Evolutionary conservation across 2,888 invertebrate species (phyloP).

Genomic region (Tyria jacobaeae): DNA sequence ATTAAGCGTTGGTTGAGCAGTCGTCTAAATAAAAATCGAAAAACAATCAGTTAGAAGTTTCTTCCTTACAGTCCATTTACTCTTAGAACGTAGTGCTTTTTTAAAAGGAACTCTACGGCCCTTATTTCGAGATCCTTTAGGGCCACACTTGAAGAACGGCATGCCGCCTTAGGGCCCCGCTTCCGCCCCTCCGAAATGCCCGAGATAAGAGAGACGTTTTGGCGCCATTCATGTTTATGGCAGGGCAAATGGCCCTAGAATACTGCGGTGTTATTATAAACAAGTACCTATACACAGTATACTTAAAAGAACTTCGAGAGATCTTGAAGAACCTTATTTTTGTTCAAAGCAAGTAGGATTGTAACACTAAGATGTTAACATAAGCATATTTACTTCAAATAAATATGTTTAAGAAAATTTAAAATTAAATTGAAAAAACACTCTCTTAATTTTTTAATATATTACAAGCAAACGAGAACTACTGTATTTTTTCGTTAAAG

Average conservation of each 20-base stretch:
- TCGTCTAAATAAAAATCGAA: constrained; percentile 83
- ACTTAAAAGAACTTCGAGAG: constrained; percentile 56
- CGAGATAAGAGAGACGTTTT: constrained; percentile 87
- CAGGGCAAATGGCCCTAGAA: constrained; percentile 83
- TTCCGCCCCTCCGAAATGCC: constrained; percentile 84
- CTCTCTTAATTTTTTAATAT: too few relatives aligned
- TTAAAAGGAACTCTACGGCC: constrained; percentile 76
- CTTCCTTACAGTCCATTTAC: constrained; percentile 85
- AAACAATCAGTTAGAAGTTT: constrained; percentile 79
- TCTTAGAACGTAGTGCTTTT: constrained; percentile 79
- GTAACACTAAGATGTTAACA: background rate
- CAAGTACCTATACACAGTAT: constrained; percentile 72
- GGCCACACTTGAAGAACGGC: constrained; percentile 82
- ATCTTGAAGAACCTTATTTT: constrained; percentile 61
- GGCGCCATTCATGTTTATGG: constrained; percentile 86
- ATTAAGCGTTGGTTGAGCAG: constrained; percentile 62
- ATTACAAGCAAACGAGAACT: too few relatives aligned
- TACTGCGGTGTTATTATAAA: constrained; percentile 84
- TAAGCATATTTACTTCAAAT: background rate
- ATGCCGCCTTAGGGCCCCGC: constrained; percentile 75
- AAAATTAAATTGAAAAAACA: background rate
- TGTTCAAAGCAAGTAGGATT: constrained; percentile 6
- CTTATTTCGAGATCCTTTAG: constrained; percentile 85
- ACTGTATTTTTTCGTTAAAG: too few relatives aligned
- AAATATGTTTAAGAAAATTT: background rate